Evolutionary conservation across 1,140 invertebrate genomes (phyloP).

Genomic region (Lasioglossum baleicum): DNA sequence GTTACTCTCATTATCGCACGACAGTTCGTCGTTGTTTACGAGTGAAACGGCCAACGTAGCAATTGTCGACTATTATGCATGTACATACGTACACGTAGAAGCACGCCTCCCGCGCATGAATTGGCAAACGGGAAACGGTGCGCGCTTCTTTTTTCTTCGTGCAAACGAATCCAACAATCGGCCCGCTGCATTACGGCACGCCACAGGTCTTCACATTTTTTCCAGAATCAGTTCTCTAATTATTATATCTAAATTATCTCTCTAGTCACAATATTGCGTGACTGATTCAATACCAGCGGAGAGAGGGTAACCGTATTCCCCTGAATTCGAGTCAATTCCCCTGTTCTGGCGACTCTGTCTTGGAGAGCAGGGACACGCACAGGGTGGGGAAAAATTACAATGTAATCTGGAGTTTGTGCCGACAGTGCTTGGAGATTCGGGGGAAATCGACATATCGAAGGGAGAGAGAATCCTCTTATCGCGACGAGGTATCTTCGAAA

Average conservation of each 20-base stretch:
- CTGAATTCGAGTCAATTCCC: no score
- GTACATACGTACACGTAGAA: constrained; percentile 18
- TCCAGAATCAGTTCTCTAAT: no score
- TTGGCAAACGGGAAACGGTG: neutral
- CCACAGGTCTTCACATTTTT: neutral
- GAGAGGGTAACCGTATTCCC: no score
- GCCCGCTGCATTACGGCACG: constrained; percentile 3
- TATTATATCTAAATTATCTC: no score
- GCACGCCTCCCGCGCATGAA: neutral
- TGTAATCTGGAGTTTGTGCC: constrained; percentile 30
- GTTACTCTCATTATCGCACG: constrained; percentile 45
- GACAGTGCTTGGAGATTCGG: neutral
- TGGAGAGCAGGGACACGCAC: neutral
- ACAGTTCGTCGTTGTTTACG: constrained; percentile 7
- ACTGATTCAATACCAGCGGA: no score
- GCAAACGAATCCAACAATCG: constrained; percentile 39
- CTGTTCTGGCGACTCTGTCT: neutral
- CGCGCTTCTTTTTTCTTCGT: neutral
- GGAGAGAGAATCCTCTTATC: constrained; percentile 62
- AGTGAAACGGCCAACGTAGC: constrained; percentile 36
- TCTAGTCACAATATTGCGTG: no score
- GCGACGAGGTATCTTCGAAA: constrained; percentile 56
- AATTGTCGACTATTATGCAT: constrained; percentile 32
- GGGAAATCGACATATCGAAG: constrained; percentile 56
- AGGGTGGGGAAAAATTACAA: constrained; percentile 20